Conservation (phyloP, 2,797 vertebrate genomes). For the Sebastiscus tertius region DNA sequence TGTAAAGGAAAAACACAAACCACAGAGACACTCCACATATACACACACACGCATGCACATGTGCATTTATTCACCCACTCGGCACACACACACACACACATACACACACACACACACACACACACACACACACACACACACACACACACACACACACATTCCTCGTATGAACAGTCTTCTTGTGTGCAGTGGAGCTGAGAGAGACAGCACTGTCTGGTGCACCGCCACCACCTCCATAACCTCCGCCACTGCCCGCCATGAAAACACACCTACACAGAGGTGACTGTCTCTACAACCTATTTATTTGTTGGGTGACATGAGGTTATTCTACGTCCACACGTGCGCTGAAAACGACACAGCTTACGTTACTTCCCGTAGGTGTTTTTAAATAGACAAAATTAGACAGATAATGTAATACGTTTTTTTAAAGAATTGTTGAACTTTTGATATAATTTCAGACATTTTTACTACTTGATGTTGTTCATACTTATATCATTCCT, state of each 20-base stretch:
- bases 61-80: slow-evolving; percentile 24
- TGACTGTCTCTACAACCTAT: slow-evolving; percentile 61
- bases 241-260: slow-evolving; percentile 65
- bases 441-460: neutral
- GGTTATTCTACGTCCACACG: slow-evolving; percentile 44
- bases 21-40: slow-evolving; percentile 44
- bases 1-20: slow-evolving; percentile 75
- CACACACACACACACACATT: slow-evolving; percentile 36
- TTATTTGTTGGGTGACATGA: slow-evolving; percentile 65
- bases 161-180: slow-evolving; percentile 72
- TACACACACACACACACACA: slow-evolving; percentile 24
- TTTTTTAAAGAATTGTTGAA: neutral
- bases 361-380: neutral
- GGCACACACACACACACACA: slow-evolving; percentile 16
- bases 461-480: neutral
- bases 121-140: slow-evolving; percentile 24
- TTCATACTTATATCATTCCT: no score
- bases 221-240: slow-evolving; percentile 67
- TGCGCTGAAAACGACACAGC: slow-evolving; percentile 11
- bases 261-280: slow-evolving; percentile 76
- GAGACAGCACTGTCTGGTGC: slow-evolving; percentile 76
- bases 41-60: slow-evolving; percentile 18
- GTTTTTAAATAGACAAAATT: neutral
- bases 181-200: slow-evolving; percentile 72
- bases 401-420: neutral